These are phyloP conservation scores for Platerodrilus igneus DNA, from an alignment of 2,888 invertebrate genomes.

Conservation along the genomic window DNA sequence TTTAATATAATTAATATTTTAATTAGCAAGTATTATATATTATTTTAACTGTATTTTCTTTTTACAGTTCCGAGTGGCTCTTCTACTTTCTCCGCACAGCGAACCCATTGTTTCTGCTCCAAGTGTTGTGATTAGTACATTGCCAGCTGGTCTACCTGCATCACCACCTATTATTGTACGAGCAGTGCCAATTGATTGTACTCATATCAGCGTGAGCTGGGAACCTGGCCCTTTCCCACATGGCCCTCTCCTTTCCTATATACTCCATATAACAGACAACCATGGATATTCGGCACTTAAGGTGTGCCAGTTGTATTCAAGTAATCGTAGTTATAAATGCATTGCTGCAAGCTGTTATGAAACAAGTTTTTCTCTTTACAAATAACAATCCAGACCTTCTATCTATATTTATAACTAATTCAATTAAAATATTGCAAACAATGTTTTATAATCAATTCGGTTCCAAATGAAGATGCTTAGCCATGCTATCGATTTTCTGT, in stretches of 20 bases:
- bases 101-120: constrained; percentile 64
- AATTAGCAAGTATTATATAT: too few relatives aligned
- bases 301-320: constrained; percentile 39
- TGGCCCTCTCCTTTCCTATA: constrained; percentile 83
- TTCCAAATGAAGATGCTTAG: too few relatives aligned
- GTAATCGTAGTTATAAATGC: too few relatives aligned
- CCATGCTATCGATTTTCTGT: too few relatives aligned
- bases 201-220: constrained; percentile 84
- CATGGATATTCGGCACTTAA: constrained; percentile 46
- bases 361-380: too few relatives aligned
- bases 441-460: too few relatives aligned
- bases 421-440: too few relatives aligned
- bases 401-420: too few relatives aligned
- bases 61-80: constrained; percentile 78
- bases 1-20: too few relatives aligned
- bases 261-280: constrained; percentile 60
- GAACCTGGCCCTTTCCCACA: constrained; percentile 81
- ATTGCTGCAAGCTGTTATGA: too few relatives aligned
- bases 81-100: constrained; percentile 66
- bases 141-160: constrained; percentile 67
- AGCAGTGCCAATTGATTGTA: constrained; percentile 74
- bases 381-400: too few relatives aligned
- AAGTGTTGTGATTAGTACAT: constrained; percentile 71
- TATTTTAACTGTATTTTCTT: too few relatives aligned
- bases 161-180: constrained; percentile 72